Conservation (phyloP, 2,797 vertebrate genomes). For the Tympanoctomys barrerae region DNA sequence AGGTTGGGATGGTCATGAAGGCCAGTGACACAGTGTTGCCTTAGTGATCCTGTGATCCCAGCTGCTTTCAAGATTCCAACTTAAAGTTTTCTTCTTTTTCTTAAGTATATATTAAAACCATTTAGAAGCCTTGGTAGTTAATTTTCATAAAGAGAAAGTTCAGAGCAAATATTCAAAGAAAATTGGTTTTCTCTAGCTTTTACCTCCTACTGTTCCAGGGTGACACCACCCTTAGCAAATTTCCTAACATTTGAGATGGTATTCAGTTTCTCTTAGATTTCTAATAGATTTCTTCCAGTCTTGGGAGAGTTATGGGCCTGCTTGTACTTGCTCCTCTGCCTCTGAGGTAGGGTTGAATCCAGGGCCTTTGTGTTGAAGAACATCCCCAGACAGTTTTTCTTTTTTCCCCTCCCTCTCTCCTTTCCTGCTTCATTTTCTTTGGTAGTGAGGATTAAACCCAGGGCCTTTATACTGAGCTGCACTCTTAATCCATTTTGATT, state of each 20-base stretch:
- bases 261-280: background rate
- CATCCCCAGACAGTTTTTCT: background rate
- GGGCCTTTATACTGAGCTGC: background rate
- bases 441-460: background rate
- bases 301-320: background rate
- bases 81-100: background rate
- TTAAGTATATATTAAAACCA: background rate
- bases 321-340: background rate
- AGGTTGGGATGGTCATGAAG: background rate
- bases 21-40: background rate
- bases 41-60: background rate
- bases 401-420: background rate
- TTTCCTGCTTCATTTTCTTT: background rate
- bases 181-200: background rate
- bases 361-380: background rate
- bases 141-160: background rate
- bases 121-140: background rate
- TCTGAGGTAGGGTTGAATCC: background rate
- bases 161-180: background rate
- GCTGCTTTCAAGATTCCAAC: background rate
- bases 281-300: background rate
- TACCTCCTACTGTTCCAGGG: rapidly evolving
- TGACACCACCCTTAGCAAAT: background rate
- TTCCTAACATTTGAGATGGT: background rate
- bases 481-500: background rate